A percentile compares a stretch with the other conserved stretches of the same genome.
Evolutionary conservation across 1,140 invertebrate genomes (phyloP).

Genomic region (Trichoplusia ni): DNA sequence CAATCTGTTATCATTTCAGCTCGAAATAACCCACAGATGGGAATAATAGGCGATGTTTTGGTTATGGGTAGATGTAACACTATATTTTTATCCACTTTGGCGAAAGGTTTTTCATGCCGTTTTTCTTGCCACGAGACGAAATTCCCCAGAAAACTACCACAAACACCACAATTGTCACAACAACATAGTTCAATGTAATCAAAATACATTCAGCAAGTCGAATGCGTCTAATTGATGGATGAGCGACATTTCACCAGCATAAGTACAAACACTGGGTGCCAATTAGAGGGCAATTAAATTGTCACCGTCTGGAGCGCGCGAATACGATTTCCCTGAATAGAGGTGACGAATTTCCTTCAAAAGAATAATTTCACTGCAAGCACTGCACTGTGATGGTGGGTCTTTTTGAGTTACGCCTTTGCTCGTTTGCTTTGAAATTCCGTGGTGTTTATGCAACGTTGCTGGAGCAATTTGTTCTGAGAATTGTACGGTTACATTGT

Average conservation of each 20-base stretch:
- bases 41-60: no score
- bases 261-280: not conserved
- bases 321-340: constrained; percentile 5
- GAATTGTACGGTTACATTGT: not conserved
- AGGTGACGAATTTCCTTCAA: constrained; percentile 9
- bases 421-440: constrained; percentile 5
- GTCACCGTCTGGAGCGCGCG: not conserved
- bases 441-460: not conserved
- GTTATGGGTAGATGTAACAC: no score
- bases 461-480: not conserved
- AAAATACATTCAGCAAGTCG: not conserved
- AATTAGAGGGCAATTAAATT: constrained; percentile 16
- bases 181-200: not conserved
- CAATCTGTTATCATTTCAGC: no score
- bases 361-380: constrained; percentile 3
- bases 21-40: no score
- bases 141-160: not conserved
- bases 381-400: not conserved
- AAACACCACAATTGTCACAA: not conserved
- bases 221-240: not conserved
- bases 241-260: not conserved
- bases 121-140: not conserved
- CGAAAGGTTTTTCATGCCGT: no score
- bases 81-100: no score
- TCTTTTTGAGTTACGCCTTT: constrained; percentile 5